These are phyloP conservation scores for Darevskia nairensis DNA, from an alignment of 2,797 vertebrate genomes.

Conservation along the genomic window DNA sequence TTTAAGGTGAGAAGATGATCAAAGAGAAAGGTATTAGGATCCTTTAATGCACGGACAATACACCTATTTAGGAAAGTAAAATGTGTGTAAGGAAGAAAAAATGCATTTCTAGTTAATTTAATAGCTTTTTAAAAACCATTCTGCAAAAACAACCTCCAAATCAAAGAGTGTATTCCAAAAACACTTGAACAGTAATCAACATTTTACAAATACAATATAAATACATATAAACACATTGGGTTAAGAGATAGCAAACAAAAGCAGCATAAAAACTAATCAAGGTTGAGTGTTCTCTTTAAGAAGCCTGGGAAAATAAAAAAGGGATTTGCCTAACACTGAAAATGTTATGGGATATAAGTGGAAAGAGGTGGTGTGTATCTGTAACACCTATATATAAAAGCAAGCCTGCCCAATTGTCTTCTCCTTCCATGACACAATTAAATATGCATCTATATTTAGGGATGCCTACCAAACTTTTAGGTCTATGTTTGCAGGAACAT, in stretches of 20 bases:
- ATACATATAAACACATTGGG: neutral
- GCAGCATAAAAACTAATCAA: neutral
- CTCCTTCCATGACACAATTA: neutral
- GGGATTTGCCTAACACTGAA: neutral
- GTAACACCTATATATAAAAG: neutral
- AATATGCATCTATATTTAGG: neutral
- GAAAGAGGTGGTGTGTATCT: neutral
- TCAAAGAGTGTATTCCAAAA: neutral
- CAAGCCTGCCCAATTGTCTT: neutral
- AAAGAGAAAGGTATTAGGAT: constrained; percentile 95
- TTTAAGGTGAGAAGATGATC: constrained; percentile 98
- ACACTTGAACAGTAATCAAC: neutral
- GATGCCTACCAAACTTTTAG: neutral
- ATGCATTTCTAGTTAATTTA: neutral
- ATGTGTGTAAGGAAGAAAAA: constrained; percentile 7
- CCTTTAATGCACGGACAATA: constrained; percentile 96
- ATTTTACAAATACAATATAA: neutral
- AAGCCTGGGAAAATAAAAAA: neutral
- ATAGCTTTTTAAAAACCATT: neutral
- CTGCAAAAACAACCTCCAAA: neutral
- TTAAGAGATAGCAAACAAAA: neutral
- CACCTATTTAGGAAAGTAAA: constrained; percentile 82
- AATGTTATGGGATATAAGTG: neutral
- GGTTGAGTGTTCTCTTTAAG: neutral
- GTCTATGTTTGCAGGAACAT: neutral